Conservation (phyloP, 2,797 vertebrate species). For the Avahi laniger region DNA sequence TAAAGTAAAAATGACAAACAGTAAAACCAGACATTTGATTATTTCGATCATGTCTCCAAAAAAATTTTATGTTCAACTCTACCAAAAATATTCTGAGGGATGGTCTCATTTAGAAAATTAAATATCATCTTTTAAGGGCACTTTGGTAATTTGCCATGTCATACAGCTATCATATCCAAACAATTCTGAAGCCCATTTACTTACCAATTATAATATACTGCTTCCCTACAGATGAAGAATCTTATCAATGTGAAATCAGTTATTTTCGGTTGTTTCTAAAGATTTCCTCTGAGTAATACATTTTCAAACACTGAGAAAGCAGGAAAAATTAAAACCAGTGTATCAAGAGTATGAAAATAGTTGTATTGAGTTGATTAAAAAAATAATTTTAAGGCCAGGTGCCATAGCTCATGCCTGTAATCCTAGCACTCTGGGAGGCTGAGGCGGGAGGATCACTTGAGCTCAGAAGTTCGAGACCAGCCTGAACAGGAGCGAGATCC, state of each 20-base stretch:
- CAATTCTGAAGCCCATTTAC: background rate
- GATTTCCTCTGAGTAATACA: background rate
- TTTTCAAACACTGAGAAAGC: constrained; percentile 44
- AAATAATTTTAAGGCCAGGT: background rate
- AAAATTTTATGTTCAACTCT: background rate
- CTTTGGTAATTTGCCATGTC: background rate
- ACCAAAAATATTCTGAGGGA: background rate
- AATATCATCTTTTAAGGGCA: background rate
- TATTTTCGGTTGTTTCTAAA: background rate
- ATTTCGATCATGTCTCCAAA: background rate
- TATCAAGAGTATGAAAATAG: background rate
- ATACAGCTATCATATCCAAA: background rate
- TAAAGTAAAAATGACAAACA: background rate
- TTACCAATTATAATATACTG: background rate
- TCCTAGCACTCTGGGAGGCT: too few relatives aligned
- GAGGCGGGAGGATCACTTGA: too few relatives aligned
- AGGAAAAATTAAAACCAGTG: constrained; percentile 35
- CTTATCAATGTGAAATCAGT: background rate
- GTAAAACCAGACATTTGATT: background rate
- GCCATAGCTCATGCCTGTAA: too few relatives aligned
- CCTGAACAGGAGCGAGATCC: too few relatives aligned
- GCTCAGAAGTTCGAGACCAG: too few relatives aligned
- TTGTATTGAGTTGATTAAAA: background rate
- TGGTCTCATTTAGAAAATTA: background rate
- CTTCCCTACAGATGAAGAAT: background rate